A percentile compares a stretch with the other conserved stretches of the same genome.
phyloP scores from a whole-genome alignment of 1,140 invertebrate genomes.

The Polypedilum pembai region DNA sequence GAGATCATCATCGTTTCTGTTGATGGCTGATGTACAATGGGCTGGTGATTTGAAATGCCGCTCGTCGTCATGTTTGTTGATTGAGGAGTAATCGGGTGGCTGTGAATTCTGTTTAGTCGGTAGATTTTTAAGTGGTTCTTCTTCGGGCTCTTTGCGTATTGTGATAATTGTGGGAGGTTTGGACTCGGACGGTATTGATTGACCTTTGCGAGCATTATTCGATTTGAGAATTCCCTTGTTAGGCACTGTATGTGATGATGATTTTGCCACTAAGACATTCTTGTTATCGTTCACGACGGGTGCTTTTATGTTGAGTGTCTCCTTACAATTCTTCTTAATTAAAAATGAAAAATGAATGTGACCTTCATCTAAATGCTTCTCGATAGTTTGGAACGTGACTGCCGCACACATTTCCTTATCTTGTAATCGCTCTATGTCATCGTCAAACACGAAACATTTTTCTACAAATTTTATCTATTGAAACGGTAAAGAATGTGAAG shows the following conservation, averaged over 20 bases:
- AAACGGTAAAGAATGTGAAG: background rate
- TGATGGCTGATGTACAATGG: slow-evolving; percentile 11
- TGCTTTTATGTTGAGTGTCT: background rate
- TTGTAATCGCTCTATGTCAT: background rate
- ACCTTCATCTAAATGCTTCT: background rate
- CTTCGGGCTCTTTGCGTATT: background rate
- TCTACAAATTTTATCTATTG: slow-evolving; percentile 21
- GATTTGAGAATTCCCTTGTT: slow-evolving; percentile 19
- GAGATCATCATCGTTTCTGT: background rate
- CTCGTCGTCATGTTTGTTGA: background rate
- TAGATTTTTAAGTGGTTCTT: background rate
- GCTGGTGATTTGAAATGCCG: background rate
- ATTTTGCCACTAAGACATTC: background rate
- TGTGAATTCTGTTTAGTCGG: background rate
- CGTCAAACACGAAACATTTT: background rate
- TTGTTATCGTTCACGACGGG: background rate
- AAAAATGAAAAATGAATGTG: slow-evolving; percentile 20
- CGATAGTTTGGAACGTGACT: background rate
- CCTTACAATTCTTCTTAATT: slow-evolving; percentile 19
- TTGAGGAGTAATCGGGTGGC: slow-evolving; percentile 15
- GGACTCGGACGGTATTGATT: background rate
- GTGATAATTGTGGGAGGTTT: background rate
- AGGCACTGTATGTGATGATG: background rate
- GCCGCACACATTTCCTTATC: slow-evolving; percentile 7
- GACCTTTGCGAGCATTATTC: background rate